Percentiles rank a stretch among this genome's conserved stretches.
Evolutionary conservation across 2,888 invertebrate species (phyloP).

Genomic region (Autographa pulchrina): DNA sequence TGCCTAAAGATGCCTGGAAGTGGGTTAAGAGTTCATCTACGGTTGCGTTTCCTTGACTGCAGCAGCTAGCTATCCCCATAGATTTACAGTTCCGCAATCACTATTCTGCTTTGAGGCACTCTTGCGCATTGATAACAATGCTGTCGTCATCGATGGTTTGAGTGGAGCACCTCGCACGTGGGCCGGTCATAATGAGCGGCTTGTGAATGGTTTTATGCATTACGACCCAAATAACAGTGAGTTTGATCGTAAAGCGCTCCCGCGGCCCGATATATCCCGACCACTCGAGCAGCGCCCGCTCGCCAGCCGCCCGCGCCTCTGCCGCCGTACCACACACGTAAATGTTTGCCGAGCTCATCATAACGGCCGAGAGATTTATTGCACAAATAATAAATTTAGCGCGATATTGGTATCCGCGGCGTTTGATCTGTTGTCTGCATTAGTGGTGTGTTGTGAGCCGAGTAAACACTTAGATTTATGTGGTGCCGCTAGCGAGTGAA

Average conservation of each 20-base stretch:
- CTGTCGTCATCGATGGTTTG: conserved; percentile 3
- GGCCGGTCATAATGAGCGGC: conserved; percentile 41
- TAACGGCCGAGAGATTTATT: conserved; percentile 45
- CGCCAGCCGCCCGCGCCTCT: conserved; percentile 33
- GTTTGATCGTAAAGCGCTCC: conserved; percentile 71
- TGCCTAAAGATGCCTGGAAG: too few relatives aligned
- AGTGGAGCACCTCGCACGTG: conserved; percentile 26
- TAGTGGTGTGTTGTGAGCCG: conserved; percentile 16
- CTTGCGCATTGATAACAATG: background rate
- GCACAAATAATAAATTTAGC: conserved; percentile 30
- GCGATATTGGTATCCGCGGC: conserved; percentile 21
- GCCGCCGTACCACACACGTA: conserved; percentile 24
- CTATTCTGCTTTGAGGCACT: background rate
- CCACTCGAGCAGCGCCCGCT: conserved; percentile 17
- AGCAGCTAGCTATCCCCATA: too few relatives aligned
- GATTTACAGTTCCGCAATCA: background rate
- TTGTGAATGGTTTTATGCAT: conserved; percentile 70
- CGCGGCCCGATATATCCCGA: conserved; percentile 63
- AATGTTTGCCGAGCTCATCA: conserved; percentile 26
- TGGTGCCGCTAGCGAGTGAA: background rate
- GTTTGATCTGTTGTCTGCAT: conserved; percentile 33
- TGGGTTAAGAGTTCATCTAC: too few relatives aligned
- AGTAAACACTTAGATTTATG: conserved; percentile 38
- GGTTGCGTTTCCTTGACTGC: too few relatives aligned
- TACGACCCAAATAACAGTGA: conserved; percentile 63